phyloP scores from a whole-genome alignment of 2,888 invertebrate species.

The Seira sanloemensis region DNA sequence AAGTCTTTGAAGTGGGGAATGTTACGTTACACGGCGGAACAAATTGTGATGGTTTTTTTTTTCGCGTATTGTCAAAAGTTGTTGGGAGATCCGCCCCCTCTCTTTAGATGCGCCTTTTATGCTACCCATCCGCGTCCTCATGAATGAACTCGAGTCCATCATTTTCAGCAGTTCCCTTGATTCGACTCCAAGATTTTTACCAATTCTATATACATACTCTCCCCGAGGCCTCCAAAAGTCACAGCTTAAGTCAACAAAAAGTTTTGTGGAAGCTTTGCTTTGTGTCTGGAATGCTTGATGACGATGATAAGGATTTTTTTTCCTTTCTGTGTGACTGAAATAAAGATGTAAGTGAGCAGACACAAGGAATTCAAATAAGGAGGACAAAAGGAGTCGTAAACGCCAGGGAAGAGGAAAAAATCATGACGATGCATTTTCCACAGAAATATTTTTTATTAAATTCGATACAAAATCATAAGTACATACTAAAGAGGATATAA shows the following conservation, averaged over 20 bases:
- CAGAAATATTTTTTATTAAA: too few relatives aligned
- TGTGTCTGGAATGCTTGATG: slow-evolving; percentile 29
- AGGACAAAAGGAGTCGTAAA: slow-evolving; percentile 26
- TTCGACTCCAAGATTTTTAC: too few relatives aligned
- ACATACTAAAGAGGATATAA: too few relatives aligned
- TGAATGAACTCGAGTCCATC: too few relatives aligned
- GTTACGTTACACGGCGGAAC: neutral
- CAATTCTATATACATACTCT: too few relatives aligned
- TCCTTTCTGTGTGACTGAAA: slow-evolving; percentile 39
- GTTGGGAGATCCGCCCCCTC: too few relatives aligned
- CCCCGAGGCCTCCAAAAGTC: slow-evolving; percentile 38
- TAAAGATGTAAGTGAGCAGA: neutral
- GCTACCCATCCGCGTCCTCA: too few relatives aligned
- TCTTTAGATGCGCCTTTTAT: too few relatives aligned
- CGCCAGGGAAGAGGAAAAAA: slow-evolving; percentile 10
- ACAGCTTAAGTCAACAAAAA: slow-evolving; percentile 45
- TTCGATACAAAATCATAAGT: too few relatives aligned
- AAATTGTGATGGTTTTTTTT: slow-evolving; percentile 17
- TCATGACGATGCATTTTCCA: slow-evolving; percentile 42
- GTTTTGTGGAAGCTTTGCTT: slow-evolving; percentile 20
- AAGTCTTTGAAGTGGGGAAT: slow-evolving; percentile 12
- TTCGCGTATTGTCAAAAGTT: too few relatives aligned
- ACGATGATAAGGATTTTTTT: too few relatives aligned
- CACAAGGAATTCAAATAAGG: slow-evolving; percentile 3
- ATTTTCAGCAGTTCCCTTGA: too few relatives aligned